These are phyloP conservation scores for Trachops cirrhosus DNA, from an alignment of 2,797 vertebrate species.

Conservation along the genomic window DNA sequence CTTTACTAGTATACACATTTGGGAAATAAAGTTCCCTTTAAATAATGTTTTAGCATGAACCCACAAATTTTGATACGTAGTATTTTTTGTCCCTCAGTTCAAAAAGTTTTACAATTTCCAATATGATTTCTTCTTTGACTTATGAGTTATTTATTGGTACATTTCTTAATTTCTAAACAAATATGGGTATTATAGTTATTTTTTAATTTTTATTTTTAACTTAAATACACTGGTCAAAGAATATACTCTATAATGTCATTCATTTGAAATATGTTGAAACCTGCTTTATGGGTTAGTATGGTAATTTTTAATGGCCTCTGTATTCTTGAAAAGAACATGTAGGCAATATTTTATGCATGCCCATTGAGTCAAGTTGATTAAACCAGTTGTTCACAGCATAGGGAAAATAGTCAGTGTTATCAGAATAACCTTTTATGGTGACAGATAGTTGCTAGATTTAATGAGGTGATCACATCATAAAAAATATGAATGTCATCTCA, in stretches of 20 bases:
- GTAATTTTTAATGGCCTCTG: neutral
- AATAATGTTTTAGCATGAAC: neutral
- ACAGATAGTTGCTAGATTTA: neutral
- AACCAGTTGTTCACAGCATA: neutral
- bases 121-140: neutral
- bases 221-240: neutral
- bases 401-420: neutral
- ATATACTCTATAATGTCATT: neutral
- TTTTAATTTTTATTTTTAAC: slow-evolving; percentile 5
- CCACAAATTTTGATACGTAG: neutral
- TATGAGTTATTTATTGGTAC: neutral
- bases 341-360: neutral
- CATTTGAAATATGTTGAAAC: neutral
- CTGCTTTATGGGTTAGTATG: neutral
- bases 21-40: neutral
- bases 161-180: neutral
- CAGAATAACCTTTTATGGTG: neutral
- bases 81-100: neutral
- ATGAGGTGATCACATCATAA: neutral
- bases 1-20: neutral
- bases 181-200: neutral
- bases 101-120: neutral
- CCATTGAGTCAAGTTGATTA: neutral
- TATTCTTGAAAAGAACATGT: neutral
- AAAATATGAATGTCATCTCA: neutral